Conservation (phyloP, 2,797 vertebrate species). For the Lutjanus campechanus region DNA sequence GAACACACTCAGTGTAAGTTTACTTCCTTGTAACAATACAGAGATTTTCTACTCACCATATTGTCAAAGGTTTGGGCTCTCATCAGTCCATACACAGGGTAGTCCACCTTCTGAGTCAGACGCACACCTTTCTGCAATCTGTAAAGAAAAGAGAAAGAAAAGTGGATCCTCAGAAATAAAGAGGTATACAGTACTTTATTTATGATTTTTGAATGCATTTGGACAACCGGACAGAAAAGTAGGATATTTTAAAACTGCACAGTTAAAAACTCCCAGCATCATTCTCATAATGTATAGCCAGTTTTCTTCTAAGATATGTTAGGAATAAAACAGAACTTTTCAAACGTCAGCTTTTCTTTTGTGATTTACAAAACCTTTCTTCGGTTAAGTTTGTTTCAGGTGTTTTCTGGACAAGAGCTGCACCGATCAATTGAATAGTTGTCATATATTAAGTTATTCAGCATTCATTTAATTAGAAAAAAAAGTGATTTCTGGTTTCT, state of each 20-base stretch:
- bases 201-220: not conserved
- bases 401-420: too few relatives aligned
- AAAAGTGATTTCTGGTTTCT: too few relatives aligned
- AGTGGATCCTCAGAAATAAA: not conserved
- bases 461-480: too few relatives aligned
- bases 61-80: constrained; percentile 83
- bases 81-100: constrained; percentile 81
- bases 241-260: not conserved
- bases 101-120: constrained; percentile 90
- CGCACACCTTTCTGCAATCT: constrained; percentile 90
- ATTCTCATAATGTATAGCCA: not conserved
- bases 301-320: not conserved
- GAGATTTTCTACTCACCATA: constrained; percentile 80
- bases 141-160: constrained; percentile 1
- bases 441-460: too few relatives aligned
- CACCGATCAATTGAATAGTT: too few relatives aligned
- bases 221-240: not conserved
- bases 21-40: too few relatives aligned
- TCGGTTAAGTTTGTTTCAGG: not conserved
- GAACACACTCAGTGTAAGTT: not conserved
- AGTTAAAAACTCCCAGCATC: not conserved
- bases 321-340: not conserved
- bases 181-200: not conserved
- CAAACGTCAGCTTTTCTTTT: not conserved
- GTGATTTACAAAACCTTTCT: not conserved